Evolutionary conservation across 1,140 invertebrate genomes (phyloP), one percentile per base, ranked within the genome.

Genomic region (Cotesia chilonis): DNA sequence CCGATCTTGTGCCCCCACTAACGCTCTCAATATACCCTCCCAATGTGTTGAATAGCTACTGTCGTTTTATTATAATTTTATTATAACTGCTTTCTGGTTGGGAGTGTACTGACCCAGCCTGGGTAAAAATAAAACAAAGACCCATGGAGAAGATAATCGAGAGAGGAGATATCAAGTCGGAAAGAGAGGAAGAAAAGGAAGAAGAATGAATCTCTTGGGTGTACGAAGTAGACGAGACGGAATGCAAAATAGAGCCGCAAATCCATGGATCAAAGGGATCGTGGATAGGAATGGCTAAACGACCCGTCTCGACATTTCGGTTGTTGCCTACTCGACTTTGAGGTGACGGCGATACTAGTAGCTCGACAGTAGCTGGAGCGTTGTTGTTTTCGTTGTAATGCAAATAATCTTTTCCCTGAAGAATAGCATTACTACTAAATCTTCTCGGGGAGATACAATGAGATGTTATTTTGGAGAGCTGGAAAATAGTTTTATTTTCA

Each of bases 221-320:
- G 37, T 57, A 52, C 68, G 71, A 66, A 74, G 78, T 75, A 82
- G 82, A 82, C 79, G 76, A 78, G 71, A 76, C 68, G 80, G 81
- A 81, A 83, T 83, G 81, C 78, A 82, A 83, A 84, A 81, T 83
- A 82, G 81, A 81, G 75, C 41, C 78, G 76, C 79, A 82, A 81
- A 82, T 82, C 79, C 68, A 74, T 76, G 71, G 75, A 74, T 73
- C 72, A 73, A 76, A 76, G 72, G 70, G 70, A 76, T 69, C 71
- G 73, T 72, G 70, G 70, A 76, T 69, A 74, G 73, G 75, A 76
- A 76, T 68, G 72, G 38, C 72, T 71, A 73, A 76, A 76, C 72
- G 72, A 54, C 66, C 61, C 74, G 74, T 78, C 79, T 76, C 79
- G 80, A 78, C 73, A 81, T 82, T 81, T 81, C 65, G 28, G 60